Percentiles rank a stretch among this genome's conserved stretches.
These are phyloP conservation scores for Lasiurus cinereus DNA, from an alignment of 2,113 vertebrate species.

Conservation along the genomic window DNA sequence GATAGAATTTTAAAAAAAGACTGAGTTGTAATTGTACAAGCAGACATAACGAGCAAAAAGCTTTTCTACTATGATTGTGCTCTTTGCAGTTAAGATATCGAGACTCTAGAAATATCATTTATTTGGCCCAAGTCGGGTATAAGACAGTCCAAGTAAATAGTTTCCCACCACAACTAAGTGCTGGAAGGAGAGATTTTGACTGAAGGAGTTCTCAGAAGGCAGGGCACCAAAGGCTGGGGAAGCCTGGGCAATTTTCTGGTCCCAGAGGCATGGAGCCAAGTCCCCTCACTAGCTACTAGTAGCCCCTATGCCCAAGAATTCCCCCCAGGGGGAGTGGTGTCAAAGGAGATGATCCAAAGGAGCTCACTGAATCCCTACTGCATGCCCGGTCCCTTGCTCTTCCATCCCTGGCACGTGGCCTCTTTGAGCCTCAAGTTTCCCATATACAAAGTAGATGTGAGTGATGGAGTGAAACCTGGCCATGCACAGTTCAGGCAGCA, in stretches of 20 bases:
- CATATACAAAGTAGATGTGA: not conserved
- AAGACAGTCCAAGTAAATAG: slow-evolving; percentile 42
- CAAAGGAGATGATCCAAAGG: not conserved
- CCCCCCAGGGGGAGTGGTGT: not conserved
- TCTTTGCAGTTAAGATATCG: slow-evolving; percentile 58
- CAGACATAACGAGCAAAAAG: slow-evolving; percentile 36
- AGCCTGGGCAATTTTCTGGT: not conserved
- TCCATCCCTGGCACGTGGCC: not conserved
- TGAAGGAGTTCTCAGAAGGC: not conserved
- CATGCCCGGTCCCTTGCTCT: too few relatives aligned
- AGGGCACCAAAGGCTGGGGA: not conserved
- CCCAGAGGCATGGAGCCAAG: not conserved
- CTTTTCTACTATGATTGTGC: not conserved
- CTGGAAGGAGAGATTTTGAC: not conserved
- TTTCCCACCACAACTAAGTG: not conserved
- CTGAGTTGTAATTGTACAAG: slow-evolving; percentile 48
- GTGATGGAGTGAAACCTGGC: not conserved
- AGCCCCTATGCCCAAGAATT: not conserved
- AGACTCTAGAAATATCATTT: slow-evolving; percentile 40
- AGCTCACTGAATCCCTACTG: not conserved
- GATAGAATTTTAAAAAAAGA: too few relatives aligned
- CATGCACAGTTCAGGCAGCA: not conserved
- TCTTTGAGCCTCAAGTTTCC: not conserved
- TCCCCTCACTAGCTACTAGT: not conserved
- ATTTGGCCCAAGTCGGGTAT: slow-evolving; percentile 15